These are phyloP conservation scores for Periphyllus acericola DNA, from an alignment of 2,888 invertebrate genomes.

Conservation along the genomic window DNA sequence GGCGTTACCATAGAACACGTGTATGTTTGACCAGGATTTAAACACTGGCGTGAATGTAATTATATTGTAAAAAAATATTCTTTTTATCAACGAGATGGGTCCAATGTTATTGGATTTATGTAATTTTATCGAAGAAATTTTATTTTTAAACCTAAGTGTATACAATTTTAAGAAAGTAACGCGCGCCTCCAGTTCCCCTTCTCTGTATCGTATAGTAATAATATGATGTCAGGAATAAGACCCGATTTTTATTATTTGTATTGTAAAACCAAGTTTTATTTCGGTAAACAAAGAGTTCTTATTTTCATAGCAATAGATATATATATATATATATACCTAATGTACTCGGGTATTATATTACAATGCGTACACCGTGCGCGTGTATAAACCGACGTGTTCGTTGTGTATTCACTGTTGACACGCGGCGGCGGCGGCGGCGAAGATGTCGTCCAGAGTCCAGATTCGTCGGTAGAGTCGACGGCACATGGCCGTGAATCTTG, in stretches of 20 bases:
- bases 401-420: slow-evolving; percentile 18
- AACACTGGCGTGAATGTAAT: neutral
- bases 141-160: too few relatives aligned
- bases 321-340: neutral
- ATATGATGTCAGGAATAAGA: too few relatives aligned
- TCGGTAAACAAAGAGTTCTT: neutral
- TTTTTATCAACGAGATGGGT: too few relatives aligned
- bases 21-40: neutral
- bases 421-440: neutral
- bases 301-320: neutral
- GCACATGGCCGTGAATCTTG: slow-evolving; percentile 42
- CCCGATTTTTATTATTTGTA: too few relatives aligned
- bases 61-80: too few relatives aligned
- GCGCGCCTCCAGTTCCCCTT: too few relatives aligned
- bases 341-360: neutral
- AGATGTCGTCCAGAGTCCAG: slow-evolving; percentile 41
- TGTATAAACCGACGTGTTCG: neutral
- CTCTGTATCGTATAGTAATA: too few relatives aligned
- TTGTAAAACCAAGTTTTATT: neutral
- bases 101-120: too few relatives aligned
- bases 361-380: neutral
- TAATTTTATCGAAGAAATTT: too few relatives aligned
- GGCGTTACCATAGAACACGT: neutral
- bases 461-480: slow-evolving; percentile 10
- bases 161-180: too few relatives aligned